Conservation (phyloP, 2,888 invertebrate species). For the Ferdinandea cuprea region DNA sequence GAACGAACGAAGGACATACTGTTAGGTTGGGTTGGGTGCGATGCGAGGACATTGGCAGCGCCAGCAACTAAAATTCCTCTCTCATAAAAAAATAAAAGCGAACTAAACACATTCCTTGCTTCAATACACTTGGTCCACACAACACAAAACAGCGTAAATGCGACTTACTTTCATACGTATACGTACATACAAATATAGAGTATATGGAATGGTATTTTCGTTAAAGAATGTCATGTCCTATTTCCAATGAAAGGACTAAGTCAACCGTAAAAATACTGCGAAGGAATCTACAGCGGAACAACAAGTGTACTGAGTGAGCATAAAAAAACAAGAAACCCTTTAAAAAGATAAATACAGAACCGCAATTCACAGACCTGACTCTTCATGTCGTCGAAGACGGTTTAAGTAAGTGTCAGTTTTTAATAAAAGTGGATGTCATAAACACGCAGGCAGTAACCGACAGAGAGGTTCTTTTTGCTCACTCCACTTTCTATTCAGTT, state of each 20-base stretch:
- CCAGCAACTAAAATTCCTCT: constrained; percentile 58
- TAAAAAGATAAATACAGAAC: not conserved
- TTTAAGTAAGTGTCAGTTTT: constrained; percentile 18
- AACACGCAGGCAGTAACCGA: too few species aligned
- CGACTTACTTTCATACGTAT: constrained; percentile 36
- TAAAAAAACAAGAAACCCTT: constrained; percentile 7
- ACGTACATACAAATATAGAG: too few species aligned
- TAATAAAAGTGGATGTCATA: not conserved
- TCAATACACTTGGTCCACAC: constrained; percentile 42
- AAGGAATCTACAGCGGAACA: constrained; percentile 10
- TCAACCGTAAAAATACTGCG: constrained; percentile 65
- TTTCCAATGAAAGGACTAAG: constrained; percentile 69
- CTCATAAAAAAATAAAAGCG: constrained; percentile 63
- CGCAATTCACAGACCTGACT: constrained; percentile 10
- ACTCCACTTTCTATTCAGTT: constrained; percentile 14
- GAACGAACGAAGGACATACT: not conserved
- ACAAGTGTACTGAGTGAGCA: not conserved
- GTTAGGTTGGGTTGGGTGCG: constrained; percentile 10
- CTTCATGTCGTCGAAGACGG: not conserved
- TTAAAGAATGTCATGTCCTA: constrained; percentile 70
- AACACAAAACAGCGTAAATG: constrained; percentile 54
- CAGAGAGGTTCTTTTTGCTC: too few species aligned
- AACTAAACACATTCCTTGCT: constrained; percentile 35
- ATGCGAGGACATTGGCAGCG: constrained; percentile 35
- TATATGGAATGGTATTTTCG: constrained; percentile 63